A percentile compares a stretch with the other conserved stretches of the same genome.
Evolutionary conservation across 2,113 vertebrate species (phyloP).

Genomic region (Forbesichthys agassizii): DNA sequence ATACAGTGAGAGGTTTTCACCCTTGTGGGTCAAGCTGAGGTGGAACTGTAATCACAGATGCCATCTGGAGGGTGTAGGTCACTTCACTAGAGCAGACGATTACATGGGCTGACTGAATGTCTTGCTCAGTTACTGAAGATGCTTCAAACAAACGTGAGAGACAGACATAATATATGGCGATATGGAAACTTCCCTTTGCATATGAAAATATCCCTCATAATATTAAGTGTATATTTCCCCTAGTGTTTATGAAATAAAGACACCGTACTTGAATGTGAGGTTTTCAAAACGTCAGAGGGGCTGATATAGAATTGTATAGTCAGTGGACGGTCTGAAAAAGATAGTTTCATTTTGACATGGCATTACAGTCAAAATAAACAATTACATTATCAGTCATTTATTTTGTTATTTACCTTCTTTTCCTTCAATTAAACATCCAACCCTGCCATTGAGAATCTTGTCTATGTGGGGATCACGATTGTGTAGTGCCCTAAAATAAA

Average conservation of each 20-base stretch:
- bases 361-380: neutral
- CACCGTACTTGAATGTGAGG: conserved; percentile 67
- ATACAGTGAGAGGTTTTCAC: conserved; percentile 36
- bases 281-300: conserved; percentile 62
- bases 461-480: conserved; percentile 57
- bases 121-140: neutral
- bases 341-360: neutral
- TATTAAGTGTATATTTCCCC: neutral
- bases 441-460: conserved; percentile 77
- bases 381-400: too few relatives aligned
- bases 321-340: conserved; percentile 72
- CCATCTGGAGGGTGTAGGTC: conserved; percentile 61
- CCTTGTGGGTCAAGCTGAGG: conserved; percentile 62
- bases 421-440: conserved; percentile 73
- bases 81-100: conserved; percentile 40
- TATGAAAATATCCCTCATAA: neutral
- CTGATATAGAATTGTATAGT: conserved; percentile 78
- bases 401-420: conserved; percentile 59
- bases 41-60: conserved; percentile 63
- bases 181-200: too few relatives aligned
- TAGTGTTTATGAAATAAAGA: too few relatives aligned
- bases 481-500: conserved; percentile 55
- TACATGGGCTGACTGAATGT: conserved; percentile 58
- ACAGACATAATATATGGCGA: too few relatives aligned
- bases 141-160: neutral